Evolutionary conservation across 2,113 vertebrate genomes (phyloP).

Genomic region (Indicator indicator): DNA sequence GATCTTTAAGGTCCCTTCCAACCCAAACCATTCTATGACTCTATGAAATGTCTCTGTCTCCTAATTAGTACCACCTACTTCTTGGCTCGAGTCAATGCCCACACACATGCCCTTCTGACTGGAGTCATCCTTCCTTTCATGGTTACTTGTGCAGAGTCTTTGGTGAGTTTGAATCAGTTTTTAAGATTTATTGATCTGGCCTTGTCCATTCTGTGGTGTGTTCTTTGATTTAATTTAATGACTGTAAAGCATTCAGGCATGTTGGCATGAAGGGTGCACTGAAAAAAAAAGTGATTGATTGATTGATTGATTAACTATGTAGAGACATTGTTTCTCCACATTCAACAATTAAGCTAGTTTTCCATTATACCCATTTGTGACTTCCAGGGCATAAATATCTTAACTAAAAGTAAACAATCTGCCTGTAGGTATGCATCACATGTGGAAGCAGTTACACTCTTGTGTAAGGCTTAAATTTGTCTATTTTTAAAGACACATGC

Average conservation of each 20-base stretch:
- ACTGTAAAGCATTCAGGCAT: slow-evolving; percentile 55
- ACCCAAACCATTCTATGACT: too few species aligned
- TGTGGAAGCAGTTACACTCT: background rate
- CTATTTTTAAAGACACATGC: slow-evolving; percentile 34
- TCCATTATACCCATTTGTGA: background rate
- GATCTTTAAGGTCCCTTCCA: too few species aligned
- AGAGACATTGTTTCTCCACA: background rate
- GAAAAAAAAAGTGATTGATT: slow-evolving; percentile 7
- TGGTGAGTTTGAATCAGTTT: slow-evolving; percentile 56
- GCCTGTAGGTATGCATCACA: background rate
- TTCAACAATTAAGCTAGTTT: slow-evolving; percentile 28
- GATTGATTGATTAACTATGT: slow-evolving; percentile 28
- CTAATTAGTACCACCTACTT: background rate
- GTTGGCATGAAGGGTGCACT: slow-evolving; percentile 39
- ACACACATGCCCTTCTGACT: background rate
- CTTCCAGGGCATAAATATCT: background rate
- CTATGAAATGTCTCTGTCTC: background rate
- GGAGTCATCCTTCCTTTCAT: slow-evolving; percentile 31
- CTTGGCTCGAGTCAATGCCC: background rate
- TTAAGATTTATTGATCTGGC: slow-evolving; percentile 65
- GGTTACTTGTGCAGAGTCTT: slow-evolving; percentile 55
- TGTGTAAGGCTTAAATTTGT: background rate
- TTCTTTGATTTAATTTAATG: slow-evolving; percentile 66
- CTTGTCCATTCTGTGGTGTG: slow-evolving; percentile 44
- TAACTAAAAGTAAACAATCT: background rate